phyloP scores from a whole-genome alignment of 2,113 vertebrate species.

The Stercorarius parasiticus region DNA sequence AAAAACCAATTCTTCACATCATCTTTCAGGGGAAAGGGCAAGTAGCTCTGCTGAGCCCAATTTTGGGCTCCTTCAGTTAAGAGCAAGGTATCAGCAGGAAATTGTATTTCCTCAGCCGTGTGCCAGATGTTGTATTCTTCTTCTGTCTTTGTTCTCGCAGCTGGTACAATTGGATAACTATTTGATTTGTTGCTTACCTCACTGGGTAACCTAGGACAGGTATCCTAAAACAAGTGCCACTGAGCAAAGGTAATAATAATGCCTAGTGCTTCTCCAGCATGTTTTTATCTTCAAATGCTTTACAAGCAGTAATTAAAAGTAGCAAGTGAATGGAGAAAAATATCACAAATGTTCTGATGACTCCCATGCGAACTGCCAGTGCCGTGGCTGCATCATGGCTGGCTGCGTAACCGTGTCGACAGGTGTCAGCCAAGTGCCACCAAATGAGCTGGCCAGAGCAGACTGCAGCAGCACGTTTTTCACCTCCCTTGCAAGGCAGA shows the following conservation, averaged over 20 bases:
- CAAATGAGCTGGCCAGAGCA: neutral
- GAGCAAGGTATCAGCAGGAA: neutral
- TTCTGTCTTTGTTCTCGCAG: neutral
- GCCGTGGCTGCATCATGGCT: neutral
- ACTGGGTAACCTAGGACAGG: neutral
- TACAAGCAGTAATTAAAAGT: neutral
- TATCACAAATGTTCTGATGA: neutral
- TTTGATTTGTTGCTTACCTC: neutral
- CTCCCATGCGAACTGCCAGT: neutral
- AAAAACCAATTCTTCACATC: neutral
- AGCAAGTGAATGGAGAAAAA: neutral
- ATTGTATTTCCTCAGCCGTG: neutral
- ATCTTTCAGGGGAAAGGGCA: neutral
- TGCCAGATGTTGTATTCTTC: neutral
- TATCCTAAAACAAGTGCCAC: neutral
- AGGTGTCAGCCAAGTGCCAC: conserved; percentile 64
- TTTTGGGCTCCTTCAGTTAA: neutral
- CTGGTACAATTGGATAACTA: neutral
- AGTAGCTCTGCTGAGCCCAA: neutral
- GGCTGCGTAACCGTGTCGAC: neutral
- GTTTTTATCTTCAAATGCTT: neutral
- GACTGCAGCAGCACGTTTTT: neutral
- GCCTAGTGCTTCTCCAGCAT: neutral
- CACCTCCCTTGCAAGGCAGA: neutral
- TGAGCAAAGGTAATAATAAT: neutral